Evolutionary conservation across 2,113 vertebrate genomes (phyloP).

Genomic region (Grammomys dolichurus): DNA sequence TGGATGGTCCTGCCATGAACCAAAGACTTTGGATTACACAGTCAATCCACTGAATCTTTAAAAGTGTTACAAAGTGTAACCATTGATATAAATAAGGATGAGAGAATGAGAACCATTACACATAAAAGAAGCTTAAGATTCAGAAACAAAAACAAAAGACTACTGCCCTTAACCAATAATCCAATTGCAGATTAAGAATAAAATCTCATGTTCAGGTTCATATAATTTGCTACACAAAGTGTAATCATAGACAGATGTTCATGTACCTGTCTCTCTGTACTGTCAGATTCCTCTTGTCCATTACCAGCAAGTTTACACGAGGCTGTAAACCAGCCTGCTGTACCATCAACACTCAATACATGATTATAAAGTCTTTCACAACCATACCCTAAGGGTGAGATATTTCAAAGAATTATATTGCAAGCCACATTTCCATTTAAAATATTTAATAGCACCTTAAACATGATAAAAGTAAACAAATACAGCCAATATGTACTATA

Average conservation of each 20-base stretch:
- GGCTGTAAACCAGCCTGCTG: too few relatives aligned
- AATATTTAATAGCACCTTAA: slow-evolving; percentile 12
- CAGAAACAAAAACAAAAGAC: neutral
- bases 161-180: neutral
- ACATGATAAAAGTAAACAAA: neutral
- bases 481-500: neutral
- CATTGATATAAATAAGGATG: neutral
- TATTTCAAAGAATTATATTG: neutral
- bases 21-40: neutral
- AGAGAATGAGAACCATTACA: neutral
- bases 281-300: neutral
- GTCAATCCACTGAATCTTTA: neutral
- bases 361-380: neutral
- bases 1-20: neutral
- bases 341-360: neutral
- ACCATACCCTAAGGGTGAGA: neutral
- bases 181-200: neutral
- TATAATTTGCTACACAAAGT: neutral
- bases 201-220: neutral
- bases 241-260: neutral
- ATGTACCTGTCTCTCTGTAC: neutral
- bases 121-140: neutral
- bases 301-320: neutral
- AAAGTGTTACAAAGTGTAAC: neutral
- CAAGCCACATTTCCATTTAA: neutral